These are phyloP conservation scores for Propithecus coquereli DNA, from an alignment of 2,113 vertebrate genomes.

Conservation along the genomic window DNA sequence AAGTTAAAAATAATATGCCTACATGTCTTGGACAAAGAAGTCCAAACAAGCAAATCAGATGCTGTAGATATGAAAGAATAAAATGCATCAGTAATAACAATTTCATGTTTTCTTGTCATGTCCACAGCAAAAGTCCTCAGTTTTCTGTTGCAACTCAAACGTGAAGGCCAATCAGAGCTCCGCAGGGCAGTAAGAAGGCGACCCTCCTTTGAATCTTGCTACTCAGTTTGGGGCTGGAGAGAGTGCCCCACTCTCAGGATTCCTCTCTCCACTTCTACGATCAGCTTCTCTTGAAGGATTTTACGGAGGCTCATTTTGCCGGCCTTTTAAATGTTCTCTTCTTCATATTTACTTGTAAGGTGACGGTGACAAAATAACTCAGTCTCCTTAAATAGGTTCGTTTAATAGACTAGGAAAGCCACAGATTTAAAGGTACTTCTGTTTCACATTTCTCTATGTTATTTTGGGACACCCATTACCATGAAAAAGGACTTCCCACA, in stretches of 20 bases:
- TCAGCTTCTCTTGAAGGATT: background rate
- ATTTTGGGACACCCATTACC: background rate
- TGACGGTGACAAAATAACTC: background rate
- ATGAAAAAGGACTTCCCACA: background rate
- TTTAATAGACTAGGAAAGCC: background rate
- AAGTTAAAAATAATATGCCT: background rate
- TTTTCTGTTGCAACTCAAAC: fast-evolving
- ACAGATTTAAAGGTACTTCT: background rate
- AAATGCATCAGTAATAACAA: fast-evolving
- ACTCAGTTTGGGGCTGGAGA: fast-evolving
- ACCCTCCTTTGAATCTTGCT: fast-evolving
- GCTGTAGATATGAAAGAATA: too few species aligned
- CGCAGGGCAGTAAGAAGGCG: fast-evolving
- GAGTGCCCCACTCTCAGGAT: fast-evolving
- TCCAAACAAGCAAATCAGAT: background rate
- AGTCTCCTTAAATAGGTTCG: background rate
- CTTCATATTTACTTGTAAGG: background rate
- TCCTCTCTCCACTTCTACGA: background rate
- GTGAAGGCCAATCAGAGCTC: background rate
- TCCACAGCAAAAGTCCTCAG: background rate
- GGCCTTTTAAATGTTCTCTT: background rate
- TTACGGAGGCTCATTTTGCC: background rate
- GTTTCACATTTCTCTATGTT: background rate
- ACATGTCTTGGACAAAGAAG: background rate
- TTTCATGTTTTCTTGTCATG: too few species aligned